These are phyloP conservation scores for Pelobates fuscus DNA, from an alignment of 2,113 vertebrate species.

Conservation along the genomic window DNA sequence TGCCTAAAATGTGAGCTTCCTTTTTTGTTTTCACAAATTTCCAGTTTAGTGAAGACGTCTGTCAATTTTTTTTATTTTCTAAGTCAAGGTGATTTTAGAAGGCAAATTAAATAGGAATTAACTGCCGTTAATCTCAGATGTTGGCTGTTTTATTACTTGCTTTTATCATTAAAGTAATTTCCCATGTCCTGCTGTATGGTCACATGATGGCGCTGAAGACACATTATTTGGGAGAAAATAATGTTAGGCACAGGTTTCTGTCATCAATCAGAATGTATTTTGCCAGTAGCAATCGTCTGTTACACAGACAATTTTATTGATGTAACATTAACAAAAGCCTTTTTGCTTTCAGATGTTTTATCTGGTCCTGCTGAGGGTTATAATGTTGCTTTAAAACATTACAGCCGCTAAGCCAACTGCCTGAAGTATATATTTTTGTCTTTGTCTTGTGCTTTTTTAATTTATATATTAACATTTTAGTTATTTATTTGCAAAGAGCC, in stretches of 20 bases:
- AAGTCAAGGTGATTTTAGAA: no score
- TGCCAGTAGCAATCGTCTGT: slow-evolving; percentile 11
- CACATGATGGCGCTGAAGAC: neutral
- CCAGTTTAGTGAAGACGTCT: no score
- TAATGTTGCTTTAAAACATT: neutral
- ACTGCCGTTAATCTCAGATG: no score
- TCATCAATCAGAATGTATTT: slow-evolving; percentile 19
- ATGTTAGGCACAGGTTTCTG: neutral
- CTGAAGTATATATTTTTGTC: neutral
- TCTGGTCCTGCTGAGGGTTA: neutral
- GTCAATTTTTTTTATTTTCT: no score
- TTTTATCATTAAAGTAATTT: no score
- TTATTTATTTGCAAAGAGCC: neutral
- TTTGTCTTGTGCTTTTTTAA: neutral
- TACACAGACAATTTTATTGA: slow-evolving; percentile 11
- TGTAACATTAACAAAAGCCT: slow-evolving; percentile 21
- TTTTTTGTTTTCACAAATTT: no score
- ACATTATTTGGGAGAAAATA: neutral
- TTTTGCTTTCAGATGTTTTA: slow-evolving; percentile 2
- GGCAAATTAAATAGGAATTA: no score
- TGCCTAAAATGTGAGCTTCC: no score
- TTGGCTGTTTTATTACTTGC: no score
- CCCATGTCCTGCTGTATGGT: neutral
- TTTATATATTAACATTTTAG: neutral
- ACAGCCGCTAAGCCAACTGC: neutral